Evolutionary conservation across 1,140 invertebrate genomes (phyloP), one percentile per base, ranked within the genome.

Genomic region (Calycopis cecrops): DNA sequence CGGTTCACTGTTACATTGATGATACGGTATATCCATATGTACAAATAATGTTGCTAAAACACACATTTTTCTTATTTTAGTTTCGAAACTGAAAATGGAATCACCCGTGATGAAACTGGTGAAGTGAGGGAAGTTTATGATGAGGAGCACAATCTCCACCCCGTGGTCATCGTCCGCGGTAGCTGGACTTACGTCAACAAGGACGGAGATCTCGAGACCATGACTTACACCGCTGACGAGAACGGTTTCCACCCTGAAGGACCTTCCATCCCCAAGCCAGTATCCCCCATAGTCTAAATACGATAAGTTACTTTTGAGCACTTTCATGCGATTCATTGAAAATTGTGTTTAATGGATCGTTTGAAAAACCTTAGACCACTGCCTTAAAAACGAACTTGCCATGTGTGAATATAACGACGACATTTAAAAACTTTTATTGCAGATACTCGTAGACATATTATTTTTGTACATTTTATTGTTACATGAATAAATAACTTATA

Each of bases 201-300:
- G 0, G 75, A 87, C 0, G 85, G 86, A 59, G 69, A 79, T 8
- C 34, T 52, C 9, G 73, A 77, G 33, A 69, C 64, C 40, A 62
- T 90, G 55, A 71, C 53, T 58, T 90, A 90, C 74, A 68, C 67
- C 57, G 90, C 90, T 52, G 90, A 90, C 61, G 89, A 90, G 69
- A 84, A 71, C 55, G 90, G 90, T 60, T 91, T 70, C 80, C 88
- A 88, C 64, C 77, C 89, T 10, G 74, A 79, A 17, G 76, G 81
- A 33, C 62, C 62, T 21, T 77, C 79, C 59, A 72, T 88, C 68
- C 76, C 81, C 16, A 73, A 77, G 55, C n/a, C 57, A 34, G 14
- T 57, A 34, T 52, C 61, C 54, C 21, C 21, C 6, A 6, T 28
- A 28, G 21, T 6, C 2, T 28, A 28, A 28, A 67, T 65, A 55